Percentiles rank a stretch among this genome's conserved stretches.
Conservation (phyloP, 2,797 vertebrate genomes). For the Liparis tanakae region DNA sequence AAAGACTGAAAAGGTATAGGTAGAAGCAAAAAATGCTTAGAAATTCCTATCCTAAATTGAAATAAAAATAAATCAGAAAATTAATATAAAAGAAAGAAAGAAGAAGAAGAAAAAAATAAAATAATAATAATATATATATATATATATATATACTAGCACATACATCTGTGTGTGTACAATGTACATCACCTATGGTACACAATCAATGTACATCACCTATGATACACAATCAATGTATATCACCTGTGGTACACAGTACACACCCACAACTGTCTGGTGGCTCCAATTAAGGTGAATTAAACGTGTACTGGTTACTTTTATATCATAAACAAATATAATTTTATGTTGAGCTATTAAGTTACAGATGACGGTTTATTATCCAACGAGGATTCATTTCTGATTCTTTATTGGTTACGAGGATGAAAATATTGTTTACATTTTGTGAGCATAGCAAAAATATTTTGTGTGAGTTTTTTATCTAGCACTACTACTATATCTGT, state of each 20-base stretch:
- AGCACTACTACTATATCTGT: neutral
- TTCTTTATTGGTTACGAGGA: neutral
- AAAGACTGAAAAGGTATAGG: too few relatives aligned
- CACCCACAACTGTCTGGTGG: conserved; percentile 45
- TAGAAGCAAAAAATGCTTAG: too few relatives aligned
- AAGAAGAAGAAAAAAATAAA: too few relatives aligned
- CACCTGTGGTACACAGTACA: conserved; percentile 46
- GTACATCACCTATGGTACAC: conserved; percentile 75
- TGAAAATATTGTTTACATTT: neutral
- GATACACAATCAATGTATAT: conserved; percentile 78
- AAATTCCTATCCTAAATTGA: too few relatives aligned
- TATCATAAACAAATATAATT: neutral
- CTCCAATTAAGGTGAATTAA: conserved; percentile 44
- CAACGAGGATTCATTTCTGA: neutral
- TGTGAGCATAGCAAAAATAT: neutral
- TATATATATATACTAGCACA: too few relatives aligned
- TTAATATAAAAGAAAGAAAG: too few relatives aligned
- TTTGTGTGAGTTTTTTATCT: neutral
- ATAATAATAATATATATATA: too few relatives aligned
- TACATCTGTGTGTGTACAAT: too few relatives aligned
- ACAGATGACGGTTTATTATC: neutral
- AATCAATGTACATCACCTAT: conserved; percentile 53
- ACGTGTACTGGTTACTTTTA: conserved; percentile 24
- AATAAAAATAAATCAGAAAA: too few relatives aligned
- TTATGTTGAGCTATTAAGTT: neutral